These are phyloP conservation scores for Mareca strepera DNA, from an alignment of 2,797 vertebrate genomes.

Conservation along the genomic window DNA sequence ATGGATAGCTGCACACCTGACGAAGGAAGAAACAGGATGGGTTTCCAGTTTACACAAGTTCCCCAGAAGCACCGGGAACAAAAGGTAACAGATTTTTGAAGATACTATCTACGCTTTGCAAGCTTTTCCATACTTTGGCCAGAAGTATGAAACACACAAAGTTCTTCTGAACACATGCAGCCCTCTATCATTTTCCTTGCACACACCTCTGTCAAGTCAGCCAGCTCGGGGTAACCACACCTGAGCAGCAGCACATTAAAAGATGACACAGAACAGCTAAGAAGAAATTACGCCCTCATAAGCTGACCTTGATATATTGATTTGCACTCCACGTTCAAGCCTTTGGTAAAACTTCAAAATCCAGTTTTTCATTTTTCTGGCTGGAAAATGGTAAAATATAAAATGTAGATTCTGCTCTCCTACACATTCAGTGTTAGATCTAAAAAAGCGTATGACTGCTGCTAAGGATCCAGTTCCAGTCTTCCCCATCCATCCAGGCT, in stretches of 20 bases:
- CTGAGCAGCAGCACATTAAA: background rate
- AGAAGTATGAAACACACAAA: background rate
- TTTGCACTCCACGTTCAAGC: background rate
- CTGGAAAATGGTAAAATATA: background rate
- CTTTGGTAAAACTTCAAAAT: background rate
- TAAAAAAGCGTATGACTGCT: accelerated
- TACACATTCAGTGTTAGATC: background rate
- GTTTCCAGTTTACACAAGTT: background rate
- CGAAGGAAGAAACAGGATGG: background rate
- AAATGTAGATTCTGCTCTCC: background rate
- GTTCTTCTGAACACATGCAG: background rate
- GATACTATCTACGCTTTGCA: background rate
- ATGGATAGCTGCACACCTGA: background rate
- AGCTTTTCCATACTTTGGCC: background rate
- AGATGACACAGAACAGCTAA: background rate
- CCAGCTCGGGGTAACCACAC: background rate
- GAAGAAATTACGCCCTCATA: background rate
- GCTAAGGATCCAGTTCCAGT: background rate
- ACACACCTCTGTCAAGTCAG: background rate
- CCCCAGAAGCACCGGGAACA: background rate
- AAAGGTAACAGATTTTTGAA: background rate
- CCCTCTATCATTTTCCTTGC: background rate
- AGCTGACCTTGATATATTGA: background rate
- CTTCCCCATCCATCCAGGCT: background rate
- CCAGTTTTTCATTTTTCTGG: background rate